Percentiles rank a stretch among this genome's conserved stretches.
Evolutionary conservation across 1,140 invertebrate genomes (phyloP).

Genomic region (Drosophila seguyi): DNA sequence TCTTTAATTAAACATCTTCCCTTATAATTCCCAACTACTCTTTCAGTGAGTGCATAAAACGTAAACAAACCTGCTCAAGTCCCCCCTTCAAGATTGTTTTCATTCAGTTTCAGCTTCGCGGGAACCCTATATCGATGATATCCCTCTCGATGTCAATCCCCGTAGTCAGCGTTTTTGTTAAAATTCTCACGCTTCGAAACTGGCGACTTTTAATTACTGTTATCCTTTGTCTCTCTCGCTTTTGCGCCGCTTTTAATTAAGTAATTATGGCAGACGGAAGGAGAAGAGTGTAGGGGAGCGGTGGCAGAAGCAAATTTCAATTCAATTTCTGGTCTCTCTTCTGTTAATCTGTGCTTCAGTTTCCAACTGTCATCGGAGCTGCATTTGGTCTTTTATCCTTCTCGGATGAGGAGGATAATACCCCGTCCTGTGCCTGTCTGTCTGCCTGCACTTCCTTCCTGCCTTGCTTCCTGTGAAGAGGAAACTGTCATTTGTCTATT

Average conservation of each 20-base stretch:
- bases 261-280: constrained; percentile 60
- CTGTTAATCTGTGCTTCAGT: constrained; percentile 77
- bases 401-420: neutral
- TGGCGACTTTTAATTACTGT: constrained; percentile 80
- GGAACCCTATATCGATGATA: constrained; percentile 31
- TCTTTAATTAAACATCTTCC: neutral
- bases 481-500: constrained; percentile 83
- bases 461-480: constrained; percentile 29
- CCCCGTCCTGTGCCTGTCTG: neutral
- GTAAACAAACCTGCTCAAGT: constrained; percentile 17
- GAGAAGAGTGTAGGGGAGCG: neutral
- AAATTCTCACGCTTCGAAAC: constrained; percentile 76
- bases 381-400: constrained; percentile 37
- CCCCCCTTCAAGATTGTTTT: constrained; percentile 5
- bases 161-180: constrained; percentile 58
- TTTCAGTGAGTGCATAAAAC: constrained; percentile 2
- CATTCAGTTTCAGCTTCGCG: constrained; percentile 20
- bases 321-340: constrained; percentile 60
- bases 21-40: neutral
- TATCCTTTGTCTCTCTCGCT: constrained; percentile 23
- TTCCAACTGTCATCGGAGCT: constrained; percentile 77
- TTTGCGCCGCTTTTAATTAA: constrained; percentile 66
- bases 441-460: constrained; percentile 22
- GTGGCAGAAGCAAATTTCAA: constrained; percentile 49
- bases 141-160: constrained; percentile 20